Conservation (phyloP, 2,113 vertebrate genomes). For the Erythrocebus patas region DNA sequence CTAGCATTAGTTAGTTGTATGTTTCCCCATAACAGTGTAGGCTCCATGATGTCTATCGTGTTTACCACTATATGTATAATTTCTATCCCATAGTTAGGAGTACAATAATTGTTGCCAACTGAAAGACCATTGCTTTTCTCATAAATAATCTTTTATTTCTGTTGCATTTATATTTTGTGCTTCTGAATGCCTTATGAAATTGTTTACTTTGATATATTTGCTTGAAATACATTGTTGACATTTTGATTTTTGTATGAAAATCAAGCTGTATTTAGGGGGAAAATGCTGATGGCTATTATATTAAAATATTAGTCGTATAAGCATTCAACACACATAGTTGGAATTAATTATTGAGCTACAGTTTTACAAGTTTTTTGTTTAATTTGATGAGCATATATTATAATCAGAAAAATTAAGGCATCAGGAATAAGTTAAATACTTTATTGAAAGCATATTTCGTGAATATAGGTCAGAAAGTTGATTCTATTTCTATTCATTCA, state of each 20-base stretch:
- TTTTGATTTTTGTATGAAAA: background rate
- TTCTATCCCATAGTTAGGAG: background rate
- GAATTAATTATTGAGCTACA: background rate
- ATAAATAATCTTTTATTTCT: background rate
- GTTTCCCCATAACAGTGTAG: background rate
- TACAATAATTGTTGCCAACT: background rate
- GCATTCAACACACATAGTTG: background rate
- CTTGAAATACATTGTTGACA: background rate
- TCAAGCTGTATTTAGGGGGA: background rate
- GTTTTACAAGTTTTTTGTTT: background rate
- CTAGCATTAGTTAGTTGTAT: background rate
- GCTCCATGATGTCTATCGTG: background rate
- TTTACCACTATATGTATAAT: background rate
- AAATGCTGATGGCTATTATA: background rate
- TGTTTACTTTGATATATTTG: background rate
- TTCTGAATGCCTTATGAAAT: background rate
- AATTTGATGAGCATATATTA: background rate
- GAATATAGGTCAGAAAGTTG: background rate
- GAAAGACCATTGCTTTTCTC: background rate
- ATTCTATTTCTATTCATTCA: background rate
- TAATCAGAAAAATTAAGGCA: background rate
- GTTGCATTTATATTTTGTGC: background rate
- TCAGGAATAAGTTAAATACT: background rate
- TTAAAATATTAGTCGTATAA: conserved; percentile 14
- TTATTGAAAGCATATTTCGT: background rate